Percentiles rank a stretch among this genome's conserved stretches.
phyloP scores from a whole-genome alignment of 1,140 invertebrate genomes.

The Orussus abietinus region DNA sequence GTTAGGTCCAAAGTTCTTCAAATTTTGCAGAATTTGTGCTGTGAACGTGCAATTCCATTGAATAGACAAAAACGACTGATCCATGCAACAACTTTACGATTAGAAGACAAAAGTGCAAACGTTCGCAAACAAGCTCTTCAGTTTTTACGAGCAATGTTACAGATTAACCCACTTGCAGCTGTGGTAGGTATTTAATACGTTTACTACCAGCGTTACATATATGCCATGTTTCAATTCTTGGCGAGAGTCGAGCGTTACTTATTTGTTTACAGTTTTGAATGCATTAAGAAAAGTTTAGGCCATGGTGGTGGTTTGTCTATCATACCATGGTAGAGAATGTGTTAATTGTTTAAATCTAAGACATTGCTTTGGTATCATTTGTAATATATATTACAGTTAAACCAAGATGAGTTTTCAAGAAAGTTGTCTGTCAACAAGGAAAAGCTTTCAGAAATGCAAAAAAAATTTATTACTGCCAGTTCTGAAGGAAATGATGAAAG shows the following conservation, averaged over 20 bases:
- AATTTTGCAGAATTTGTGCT: conserved; percentile 70
- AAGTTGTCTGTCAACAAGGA: conserved; percentile 57
- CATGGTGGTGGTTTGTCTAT: too few relatives aligned
- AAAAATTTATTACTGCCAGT: conserved; percentile 49
- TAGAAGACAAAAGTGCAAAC: conserved; percentile 72
- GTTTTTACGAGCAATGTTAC: conserved; percentile 68
- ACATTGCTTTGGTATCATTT: conserved; percentile 3
- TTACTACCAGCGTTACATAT: too few relatives aligned
- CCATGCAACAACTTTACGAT: conserved; percentile 60
- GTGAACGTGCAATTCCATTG: conserved; percentile 70
- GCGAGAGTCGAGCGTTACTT: too few relatives aligned
- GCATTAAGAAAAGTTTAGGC: too few relatives aligned
- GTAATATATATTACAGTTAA: conserved; percentile 46
- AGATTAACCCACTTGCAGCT: conserved; percentile 73
- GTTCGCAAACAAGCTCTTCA: conserved; percentile 78
- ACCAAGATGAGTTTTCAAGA: conserved; percentile 57
- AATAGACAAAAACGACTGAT: conserved; percentile 62
- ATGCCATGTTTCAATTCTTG: background rate
- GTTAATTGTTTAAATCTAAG: background rate
- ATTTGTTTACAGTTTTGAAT: too few relatives aligned
- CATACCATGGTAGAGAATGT: background rate
- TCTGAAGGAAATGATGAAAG: conserved; percentile 43
- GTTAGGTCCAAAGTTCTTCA: conserved; percentile 78
- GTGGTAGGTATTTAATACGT: conserved; percentile 57
- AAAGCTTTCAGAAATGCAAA: conserved; percentile 59